Conservation (phyloP, 1,140 invertebrate species). For the Mercenaria mercenaria region DNA sequence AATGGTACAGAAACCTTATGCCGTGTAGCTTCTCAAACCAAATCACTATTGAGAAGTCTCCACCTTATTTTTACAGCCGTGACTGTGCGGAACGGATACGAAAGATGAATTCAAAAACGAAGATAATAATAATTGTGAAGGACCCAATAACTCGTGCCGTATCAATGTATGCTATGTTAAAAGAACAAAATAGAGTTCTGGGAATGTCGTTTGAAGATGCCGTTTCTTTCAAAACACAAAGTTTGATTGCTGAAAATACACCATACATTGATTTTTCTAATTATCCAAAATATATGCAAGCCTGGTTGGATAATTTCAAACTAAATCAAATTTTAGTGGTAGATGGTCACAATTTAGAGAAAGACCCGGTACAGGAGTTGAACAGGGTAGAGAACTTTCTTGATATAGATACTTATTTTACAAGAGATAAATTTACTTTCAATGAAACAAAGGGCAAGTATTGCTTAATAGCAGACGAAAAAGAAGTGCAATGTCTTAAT, state of each 20-base stretch:
- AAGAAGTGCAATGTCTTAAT: not conserved
- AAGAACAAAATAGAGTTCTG: not conserved
- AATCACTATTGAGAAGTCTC: constrained; percentile 34
- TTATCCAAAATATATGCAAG: not conserved
- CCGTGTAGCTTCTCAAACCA: constrained; percentile 22
- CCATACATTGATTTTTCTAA: not conserved
- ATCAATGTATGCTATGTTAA: constrained; percentile 18
- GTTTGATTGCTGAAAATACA: not conserved
- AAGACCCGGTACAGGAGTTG: not conserved
- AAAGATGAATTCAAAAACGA: not conserved
- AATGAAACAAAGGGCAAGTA: constrained; percentile 14
- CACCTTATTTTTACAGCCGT: constrained; percentile 20
- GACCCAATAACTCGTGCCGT: constrained; percentile 1
- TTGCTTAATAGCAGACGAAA: not conserved
- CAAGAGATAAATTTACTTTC: not conserved
- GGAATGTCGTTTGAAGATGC: not conserved
- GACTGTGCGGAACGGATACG: not conserved
- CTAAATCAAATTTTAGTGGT: not conserved
- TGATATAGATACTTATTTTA: not conserved
- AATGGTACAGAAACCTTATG: constrained; percentile 24
- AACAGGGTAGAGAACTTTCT: not conserved
- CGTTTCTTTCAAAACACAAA: not conserved
- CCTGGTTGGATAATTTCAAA: constrained; percentile 1
- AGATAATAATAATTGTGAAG: constrained; percentile 19
- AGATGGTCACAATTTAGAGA: not conserved